Percentiles rank a stretch among this genome's conserved stretches.
Evolutionary conservation across 2,797 vertebrate species (phyloP).

Genomic region (Chaunax sp.): DNA sequence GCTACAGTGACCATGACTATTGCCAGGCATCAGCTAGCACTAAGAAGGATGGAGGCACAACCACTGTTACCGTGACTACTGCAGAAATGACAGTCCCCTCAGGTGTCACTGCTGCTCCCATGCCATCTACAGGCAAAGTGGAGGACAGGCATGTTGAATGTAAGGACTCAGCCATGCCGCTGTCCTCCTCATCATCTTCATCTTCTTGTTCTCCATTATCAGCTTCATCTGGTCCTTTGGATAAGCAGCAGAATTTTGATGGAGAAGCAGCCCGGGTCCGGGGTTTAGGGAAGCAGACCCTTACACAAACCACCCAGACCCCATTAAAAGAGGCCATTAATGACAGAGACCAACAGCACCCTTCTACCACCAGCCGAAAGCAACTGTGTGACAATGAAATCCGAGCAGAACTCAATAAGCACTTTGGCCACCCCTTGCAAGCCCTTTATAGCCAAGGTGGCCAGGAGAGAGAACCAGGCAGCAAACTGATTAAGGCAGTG

Average conservation of each 20-base stretch:
- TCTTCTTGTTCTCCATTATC: constrained; percentile 75
- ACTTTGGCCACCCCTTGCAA: constrained; percentile 94
- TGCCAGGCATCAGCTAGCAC: constrained; percentile 93
- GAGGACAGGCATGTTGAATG: constrained; percentile 90
- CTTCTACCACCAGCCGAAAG: constrained; percentile 86
- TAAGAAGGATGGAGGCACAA: constrained; percentile 86
- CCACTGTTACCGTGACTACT: constrained; percentile 91
- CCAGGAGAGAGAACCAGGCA: constrained; percentile 60
- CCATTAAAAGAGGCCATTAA: constrained; percentile 46
- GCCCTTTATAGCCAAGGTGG: constrained; percentile 88
- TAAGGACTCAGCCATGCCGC: constrained; percentile 89
- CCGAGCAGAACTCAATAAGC: constrained; percentile 98
- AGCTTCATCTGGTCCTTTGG: constrained; percentile 80
- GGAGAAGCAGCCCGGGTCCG: constrained; percentile 78
- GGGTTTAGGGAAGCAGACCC: constrained; percentile 67
- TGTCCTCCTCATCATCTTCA: constrained; percentile 77
- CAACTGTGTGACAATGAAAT: constrained; percentile 96
- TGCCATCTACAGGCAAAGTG: constrained; percentile 83
- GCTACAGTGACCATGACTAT: constrained; percentile 98
- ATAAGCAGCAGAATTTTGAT: constrained; percentile 84
- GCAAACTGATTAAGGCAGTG: constrained; percentile 77
- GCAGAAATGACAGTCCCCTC: constrained; percentile 89
- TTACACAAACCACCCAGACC: constrained; percentile 58
- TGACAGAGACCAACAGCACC: constrained; percentile 61
- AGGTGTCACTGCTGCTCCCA: constrained; percentile 68